Evolutionary conservation across 1,140 invertebrate species (phyloP), one percentile per base, ranked within the genome.

Genomic region (Tetramorium alpestre): DNA sequence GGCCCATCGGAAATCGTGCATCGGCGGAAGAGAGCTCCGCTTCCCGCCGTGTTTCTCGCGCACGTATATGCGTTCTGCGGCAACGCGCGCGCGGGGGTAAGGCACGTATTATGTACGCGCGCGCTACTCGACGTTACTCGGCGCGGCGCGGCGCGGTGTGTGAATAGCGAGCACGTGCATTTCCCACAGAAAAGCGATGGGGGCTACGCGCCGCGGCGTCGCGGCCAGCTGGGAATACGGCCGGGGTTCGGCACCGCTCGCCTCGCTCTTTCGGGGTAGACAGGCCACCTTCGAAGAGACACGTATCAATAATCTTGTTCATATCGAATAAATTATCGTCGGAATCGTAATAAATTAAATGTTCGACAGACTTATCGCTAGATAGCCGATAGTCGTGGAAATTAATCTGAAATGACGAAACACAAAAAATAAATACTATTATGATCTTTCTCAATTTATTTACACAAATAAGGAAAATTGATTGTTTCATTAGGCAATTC

Each of bases 91-190:
- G 88, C 75, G 86, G 64, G 72, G 89, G 65, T 84, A 85, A 85
- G 60, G 84, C 84, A 60, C 70, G 78, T 81, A 87, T 90, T 89
- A 90, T 90, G 88, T 89, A 88, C 90, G 89, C 60, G 44, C 58
- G 44, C 58, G 18, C 75, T 2, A 18, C 69, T 49, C 73, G 64
- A 18, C 54, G 10, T 51, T 1, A 13, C 65, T 44, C 72, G 62
- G 62, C 47, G 60, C 58, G 69, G 70, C 67, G 85, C 64, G 65
- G 64, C 38, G 65, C 41, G 65, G 91, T 95, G 94, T 95, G 94
- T 94, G 94, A 95, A 94, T 94, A 94, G 91, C 84, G 91, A 94
- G 91, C 94, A 94, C 94, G 93, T 94, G 94, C 90, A 94, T 94
- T 95, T 95, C 94, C 94, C 94, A 95, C 94, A 94, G 94, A 93